These are phyloP conservation scores for Bombylius discolor DNA, from an alignment of 2,888 invertebrate genomes.

Conservation along the genomic window DNA sequence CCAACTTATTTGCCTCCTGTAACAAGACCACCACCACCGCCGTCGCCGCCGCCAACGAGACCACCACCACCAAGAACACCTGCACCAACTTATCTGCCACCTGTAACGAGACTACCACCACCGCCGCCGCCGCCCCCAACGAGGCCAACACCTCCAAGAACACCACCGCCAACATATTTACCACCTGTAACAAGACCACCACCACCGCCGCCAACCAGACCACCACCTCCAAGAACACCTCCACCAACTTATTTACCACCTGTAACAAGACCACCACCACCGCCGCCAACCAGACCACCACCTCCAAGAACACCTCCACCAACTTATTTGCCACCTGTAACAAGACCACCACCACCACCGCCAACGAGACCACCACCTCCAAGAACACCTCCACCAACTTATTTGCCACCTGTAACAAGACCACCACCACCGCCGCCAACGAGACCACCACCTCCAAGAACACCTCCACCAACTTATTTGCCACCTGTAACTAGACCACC, in stretches of 20 bases:
- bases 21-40: constrained; percentile 6
- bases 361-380: constrained; percentile 4
- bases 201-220: constrained; percentile 14
- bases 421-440: constrained; percentile 16
- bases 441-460: constrained; percentile 7
- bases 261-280: background rate
- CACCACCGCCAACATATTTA: background rate
- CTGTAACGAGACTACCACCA: background rate
- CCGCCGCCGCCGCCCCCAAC: background rate
- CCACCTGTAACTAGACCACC: background rate
- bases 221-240: constrained; percentile 6
- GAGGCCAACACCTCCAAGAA: constrained; percentile 9
- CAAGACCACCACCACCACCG: constrained; percentile 1
- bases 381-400: constrained; percentile 1
- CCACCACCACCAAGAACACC: constrained; percentile 7
- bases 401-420: too few species aligned
- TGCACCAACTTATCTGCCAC: constrained; percentile 8
- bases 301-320: background rate
- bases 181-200: constrained; percentile 4
- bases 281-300: constrained; percentile 2
- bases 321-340: constrained; percentile 2
- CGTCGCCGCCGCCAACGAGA: constrained; percentile 12
- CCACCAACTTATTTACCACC: too few species aligned
- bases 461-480: background rate
- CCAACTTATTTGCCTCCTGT: constrained; percentile 9